Conservation (phyloP, 2,113 vertebrate genomes). For the Bothrops jararaca region DNA sequence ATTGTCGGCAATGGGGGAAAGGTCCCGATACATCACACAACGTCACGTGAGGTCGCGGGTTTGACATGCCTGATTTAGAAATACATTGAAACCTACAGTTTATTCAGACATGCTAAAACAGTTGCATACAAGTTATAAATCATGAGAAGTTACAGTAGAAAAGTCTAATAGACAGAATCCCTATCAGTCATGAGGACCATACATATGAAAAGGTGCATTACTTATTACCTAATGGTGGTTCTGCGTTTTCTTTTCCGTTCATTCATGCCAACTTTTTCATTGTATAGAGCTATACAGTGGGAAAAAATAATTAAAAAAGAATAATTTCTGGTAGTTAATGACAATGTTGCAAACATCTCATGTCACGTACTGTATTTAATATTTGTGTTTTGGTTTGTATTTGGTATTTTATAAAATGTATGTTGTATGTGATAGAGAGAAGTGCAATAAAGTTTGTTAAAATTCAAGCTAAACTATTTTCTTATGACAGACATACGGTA, state of each 20-base stretch:
- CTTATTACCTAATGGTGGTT: conserved; percentile 92
- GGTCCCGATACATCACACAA: no score
- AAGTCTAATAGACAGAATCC: neutral
- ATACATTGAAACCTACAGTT: neutral
- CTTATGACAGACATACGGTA: neutral
- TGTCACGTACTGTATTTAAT: neutral
- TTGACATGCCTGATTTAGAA: neutral
- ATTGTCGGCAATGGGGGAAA: no score
- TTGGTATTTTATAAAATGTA: neutral
- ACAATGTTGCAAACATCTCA: neutral
- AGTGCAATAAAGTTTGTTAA: neutral
- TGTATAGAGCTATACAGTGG: conserved; percentile 83
- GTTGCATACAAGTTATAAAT: neutral
- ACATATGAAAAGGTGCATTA: neutral
- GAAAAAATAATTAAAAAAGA: conserved; percentile 9
- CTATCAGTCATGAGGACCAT: neutral
- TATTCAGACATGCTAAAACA: neutral
- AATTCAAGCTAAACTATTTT: neutral
- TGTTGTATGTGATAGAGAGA: neutral
- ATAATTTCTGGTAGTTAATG: neutral
- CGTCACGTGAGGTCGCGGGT: no score
- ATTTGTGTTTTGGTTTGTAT: neutral
- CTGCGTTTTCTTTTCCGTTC: conserved; percentile 93
- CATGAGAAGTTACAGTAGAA: neutral
- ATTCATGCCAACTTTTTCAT: conserved; percentile 91